Evolutionary conservation across 2,888 invertebrate genomes (phyloP).

Genomic region (Eupeodes luniger): DNA sequence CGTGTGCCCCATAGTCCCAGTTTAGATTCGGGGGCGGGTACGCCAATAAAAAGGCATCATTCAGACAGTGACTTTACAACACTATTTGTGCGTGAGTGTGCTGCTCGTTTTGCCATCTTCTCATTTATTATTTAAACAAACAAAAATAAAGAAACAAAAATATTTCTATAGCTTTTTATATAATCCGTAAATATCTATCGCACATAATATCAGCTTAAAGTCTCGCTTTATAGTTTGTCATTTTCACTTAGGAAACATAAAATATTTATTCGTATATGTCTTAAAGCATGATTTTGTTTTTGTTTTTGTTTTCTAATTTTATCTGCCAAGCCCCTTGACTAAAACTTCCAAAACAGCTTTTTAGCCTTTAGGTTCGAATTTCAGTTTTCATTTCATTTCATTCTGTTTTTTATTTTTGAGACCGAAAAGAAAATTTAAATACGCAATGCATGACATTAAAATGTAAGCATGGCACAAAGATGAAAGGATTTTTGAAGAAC

Average conservation of each 20-base stretch:
- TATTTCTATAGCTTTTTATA: constrained; percentile 39
- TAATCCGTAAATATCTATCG: not conserved
- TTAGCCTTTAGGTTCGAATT: not conserved
- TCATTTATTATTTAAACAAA: constrained; percentile 19
- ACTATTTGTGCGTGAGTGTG: constrained; percentile 85
- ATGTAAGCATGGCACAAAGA: constrained; percentile 22
- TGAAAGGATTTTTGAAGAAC: constrained; percentile 35
- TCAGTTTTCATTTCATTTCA: not conserved
- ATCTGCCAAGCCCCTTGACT: not conserved
- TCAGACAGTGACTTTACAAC: constrained; percentile 84
- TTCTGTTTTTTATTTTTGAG: not conserved
- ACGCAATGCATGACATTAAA: constrained; percentile 45
- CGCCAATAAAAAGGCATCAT: constrained; percentile 84
- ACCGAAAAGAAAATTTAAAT: constrained; percentile 18
- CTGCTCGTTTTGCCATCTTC: constrained; percentile 71
- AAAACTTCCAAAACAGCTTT: not conserved
- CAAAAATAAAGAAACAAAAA: constrained; percentile 16
- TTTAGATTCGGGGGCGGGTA: constrained; percentile 83
- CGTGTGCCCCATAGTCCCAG: constrained; percentile 84
- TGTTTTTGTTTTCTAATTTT: not conserved
- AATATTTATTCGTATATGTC: not conserved
- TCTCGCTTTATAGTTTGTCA: not conserved
- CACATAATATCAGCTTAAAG: not conserved
- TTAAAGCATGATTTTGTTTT: constrained; percentile 13
- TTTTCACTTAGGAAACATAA: not conserved